phyloP scores from a whole-genome alignment of 2,888 invertebrate genomes.

The Leptothorax acervorum region DNA sequence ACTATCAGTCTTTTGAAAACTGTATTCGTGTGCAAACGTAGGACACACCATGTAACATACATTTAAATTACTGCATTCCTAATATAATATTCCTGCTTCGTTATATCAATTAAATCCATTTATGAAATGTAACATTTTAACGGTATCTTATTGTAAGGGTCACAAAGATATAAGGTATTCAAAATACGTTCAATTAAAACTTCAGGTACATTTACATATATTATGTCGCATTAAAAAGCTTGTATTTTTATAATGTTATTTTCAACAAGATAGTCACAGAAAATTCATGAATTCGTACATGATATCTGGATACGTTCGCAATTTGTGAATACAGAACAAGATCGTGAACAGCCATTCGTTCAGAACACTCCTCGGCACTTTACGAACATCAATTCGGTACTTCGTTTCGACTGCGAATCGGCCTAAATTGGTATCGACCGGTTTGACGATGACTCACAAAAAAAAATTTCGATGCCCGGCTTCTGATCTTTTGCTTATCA shows the following conservation, averaged over 20 bases:
- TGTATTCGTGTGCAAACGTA: neutral
- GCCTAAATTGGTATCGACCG: conserved; percentile 74
- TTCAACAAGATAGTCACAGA: neutral
- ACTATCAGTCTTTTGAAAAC: conserved; percentile 22
- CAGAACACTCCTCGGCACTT: conserved; percentile 40
- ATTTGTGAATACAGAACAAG: conserved; percentile 23
- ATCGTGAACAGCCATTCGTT: conserved; percentile 34
- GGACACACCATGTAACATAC: neutral
- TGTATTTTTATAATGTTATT: neutral
- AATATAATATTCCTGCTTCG: neutral
- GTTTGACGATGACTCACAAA: conserved; percentile 70
- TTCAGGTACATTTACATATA: neutral
- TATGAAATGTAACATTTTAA: neutral
- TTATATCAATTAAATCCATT: neutral
- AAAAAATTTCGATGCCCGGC: conserved; percentile 53
- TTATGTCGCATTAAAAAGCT: neutral
- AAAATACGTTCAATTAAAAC: neutral
- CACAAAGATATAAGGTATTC: neutral
- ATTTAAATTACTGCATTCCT: conserved; percentile 1
- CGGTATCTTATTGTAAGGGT: neutral
- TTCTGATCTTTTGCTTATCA: conserved; percentile 67
- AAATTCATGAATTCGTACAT: neutral
- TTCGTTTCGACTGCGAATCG: conserved; percentile 65
- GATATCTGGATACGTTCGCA: neutral
- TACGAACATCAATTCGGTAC: conserved; percentile 25